Evolutionary conservation across 2,888 invertebrate genomes (phyloP), one percentile per base, ranked within the genome.

Genomic region (Lasioglossum calceatum): DNA sequence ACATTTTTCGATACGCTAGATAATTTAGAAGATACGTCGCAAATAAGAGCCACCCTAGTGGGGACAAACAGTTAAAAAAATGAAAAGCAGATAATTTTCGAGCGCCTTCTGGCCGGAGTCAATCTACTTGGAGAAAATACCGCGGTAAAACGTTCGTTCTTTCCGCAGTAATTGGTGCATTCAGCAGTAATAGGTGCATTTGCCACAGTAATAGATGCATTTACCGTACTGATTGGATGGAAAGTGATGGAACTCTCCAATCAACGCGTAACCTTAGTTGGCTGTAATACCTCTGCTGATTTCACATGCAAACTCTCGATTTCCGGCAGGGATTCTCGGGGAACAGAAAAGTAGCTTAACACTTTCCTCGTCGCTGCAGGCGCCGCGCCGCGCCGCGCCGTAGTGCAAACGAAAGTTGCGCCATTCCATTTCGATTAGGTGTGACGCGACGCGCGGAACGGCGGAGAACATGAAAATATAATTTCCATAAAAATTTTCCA

Each of bases 331-430:
- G 36, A 67, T 67, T 36, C 39, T 10, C 8, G 36, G 36, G 23
- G 67, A 67, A 67, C 32, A 36, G 67, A 67, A 67, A 67, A 39
- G 36, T 36, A 36, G 23, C 36, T 8, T 36, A 67, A 67, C 67
- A 67, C 67, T 67, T 67, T 67, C 67, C 67, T 67, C 36, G 67
- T 67, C 23, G 67, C 67, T 36, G 19, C 67, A 16, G 67, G 67
- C 36, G 19, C 19, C 32, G 36, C 27, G 27, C 19, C 32, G 36
- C 27, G 27, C 27, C 27, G 67, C 36, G 19, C 19, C 32, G 36
- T 23, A 67, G 36, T 36, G 23, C 36, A 36, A 67, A 67, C 39
- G 64, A 67, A 67, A 67, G 64, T 67, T 67, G 16, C 32, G 2
- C 32, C 64, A 32, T 67, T 67, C 64, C 32, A 36, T 67, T 67